These are phyloP conservation scores for Trichonephila clavata DNA, from an alignment of 1,140 invertebrate species.

Conservation along the genomic window DNA sequence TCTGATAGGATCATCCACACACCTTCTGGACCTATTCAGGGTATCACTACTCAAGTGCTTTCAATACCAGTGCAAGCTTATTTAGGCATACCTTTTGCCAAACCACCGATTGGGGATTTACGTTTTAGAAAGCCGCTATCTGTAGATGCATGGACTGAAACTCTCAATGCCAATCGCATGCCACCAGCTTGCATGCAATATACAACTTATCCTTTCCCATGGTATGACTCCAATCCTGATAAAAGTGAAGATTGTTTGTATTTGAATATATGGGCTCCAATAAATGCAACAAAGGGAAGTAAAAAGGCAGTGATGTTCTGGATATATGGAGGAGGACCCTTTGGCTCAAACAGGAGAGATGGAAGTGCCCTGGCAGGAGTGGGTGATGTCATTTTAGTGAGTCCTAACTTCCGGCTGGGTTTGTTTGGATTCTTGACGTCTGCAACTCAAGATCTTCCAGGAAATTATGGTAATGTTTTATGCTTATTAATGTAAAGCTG, in stretches of 20 bases:
- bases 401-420: constrained; percentile 34
- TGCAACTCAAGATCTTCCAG: constrained; percentile 17
- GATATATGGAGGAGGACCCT: neutral
- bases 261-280: constrained; percentile 80
- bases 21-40: neutral
- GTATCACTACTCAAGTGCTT: neutral
- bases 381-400: neutral
- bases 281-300: neutral
- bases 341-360: neutral
- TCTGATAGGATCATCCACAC: neutral
- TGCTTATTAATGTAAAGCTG: too few relatives aligned
- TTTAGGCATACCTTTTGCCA: neutral
- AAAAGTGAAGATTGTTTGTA: constrained; percentile 81
- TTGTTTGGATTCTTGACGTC: constrained; percentile 29
- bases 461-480: constrained; percentile 29
- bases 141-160: neutral
- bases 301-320: neutral
- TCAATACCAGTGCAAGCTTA: neutral
- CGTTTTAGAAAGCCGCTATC: neutral
- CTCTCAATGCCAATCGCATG: neutral
- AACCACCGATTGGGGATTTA: neutral
- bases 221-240: neutral
- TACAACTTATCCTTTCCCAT: neutral
- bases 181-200: neutral
- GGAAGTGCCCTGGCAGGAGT: neutral